These are phyloP conservation scores for Monochamus alternatus DNA, from an alignment of 2,888 invertebrate genomes.

Conservation along the genomic window DNA sequence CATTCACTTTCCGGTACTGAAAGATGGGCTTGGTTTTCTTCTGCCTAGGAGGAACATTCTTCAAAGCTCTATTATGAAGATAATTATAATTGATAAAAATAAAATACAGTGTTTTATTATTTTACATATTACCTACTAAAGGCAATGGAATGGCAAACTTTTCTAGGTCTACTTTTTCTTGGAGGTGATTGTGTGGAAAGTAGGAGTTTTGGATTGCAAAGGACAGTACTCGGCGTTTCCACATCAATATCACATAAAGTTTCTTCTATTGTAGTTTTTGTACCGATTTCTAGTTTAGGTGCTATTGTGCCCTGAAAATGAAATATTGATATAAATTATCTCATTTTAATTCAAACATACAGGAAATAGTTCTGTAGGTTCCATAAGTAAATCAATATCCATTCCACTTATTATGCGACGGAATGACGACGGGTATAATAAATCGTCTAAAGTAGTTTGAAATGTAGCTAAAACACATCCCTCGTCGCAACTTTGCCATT, in stretches of 20 bases:
- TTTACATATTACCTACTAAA: conserved; percentile 53
- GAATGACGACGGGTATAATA: conserved; percentile 77
- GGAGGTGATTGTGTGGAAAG: conserved; percentile 57
- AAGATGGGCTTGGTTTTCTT: conserved; percentile 54
- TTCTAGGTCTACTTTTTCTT: conserved; percentile 49
- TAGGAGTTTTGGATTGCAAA: conserved; percentile 69
- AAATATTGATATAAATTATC: conserved; percentile 3
- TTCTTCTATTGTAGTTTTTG: conserved; percentile 80
- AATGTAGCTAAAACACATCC: conserved; percentile 77
- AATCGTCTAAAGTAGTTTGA: conserved; percentile 77
- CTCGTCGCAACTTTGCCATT: conserved; percentile 73
- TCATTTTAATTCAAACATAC: conserved; percentile 69
- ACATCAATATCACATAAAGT: conserved; percentile 64
- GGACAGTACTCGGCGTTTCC: conserved; percentile 54
- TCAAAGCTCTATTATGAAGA: conserved; percentile 37
- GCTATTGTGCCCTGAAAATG: conserved; percentile 76
- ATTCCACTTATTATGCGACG: conserved; percentile 75
- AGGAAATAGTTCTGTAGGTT: conserved; percentile 78
- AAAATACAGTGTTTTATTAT: conserved; percentile 23
- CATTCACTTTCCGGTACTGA: conserved; percentile 56
- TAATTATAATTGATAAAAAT: too few relatives aligned
- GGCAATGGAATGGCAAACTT: conserved; percentile 60
- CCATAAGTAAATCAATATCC: conserved; percentile 79
- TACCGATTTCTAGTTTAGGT: conserved; percentile 81
- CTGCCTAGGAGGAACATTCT: conserved; percentile 35